A percentile compares a stretch with the other conserved stretches of the same genome.
phyloP scores from a whole-genome alignment of 2,113 vertebrate species.

The Podilymbus podiceps region DNA sequence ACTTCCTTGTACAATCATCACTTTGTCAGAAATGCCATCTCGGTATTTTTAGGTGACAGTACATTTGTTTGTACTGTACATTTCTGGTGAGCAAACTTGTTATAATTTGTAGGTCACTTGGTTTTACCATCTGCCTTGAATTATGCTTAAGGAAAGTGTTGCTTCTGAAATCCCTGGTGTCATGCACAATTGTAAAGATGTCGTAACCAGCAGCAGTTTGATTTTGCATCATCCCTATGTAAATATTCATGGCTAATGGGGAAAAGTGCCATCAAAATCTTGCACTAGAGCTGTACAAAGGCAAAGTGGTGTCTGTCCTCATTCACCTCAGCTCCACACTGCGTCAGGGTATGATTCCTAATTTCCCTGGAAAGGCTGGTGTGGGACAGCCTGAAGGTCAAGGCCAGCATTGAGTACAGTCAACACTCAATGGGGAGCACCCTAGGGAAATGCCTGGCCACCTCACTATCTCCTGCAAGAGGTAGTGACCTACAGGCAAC shows the following conservation, averaged over 20 bases:
- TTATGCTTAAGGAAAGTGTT: background rate
- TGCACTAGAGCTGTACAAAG: background rate
- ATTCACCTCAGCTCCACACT: background rate
- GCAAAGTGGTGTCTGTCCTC: background rate
- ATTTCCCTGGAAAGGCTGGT: background rate
- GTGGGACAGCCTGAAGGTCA: background rate
- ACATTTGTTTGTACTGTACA: background rate
- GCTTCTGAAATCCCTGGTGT: background rate
- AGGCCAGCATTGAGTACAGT: accelerated
- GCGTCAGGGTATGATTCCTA: background rate
- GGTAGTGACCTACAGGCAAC: accelerated
- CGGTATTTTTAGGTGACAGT: background rate
- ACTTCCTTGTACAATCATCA: background rate
- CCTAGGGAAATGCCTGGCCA: background rate
- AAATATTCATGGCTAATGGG: background rate
- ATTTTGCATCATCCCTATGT: background rate
- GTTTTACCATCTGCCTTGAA: constrained; percentile 50
- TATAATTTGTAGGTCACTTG: constrained; percentile 21
- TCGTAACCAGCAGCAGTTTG: background rate
- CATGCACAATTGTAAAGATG: background rate
- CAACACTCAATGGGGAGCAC: accelerated
- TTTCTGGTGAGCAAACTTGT: constrained; percentile 3
- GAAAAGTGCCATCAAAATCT: background rate
- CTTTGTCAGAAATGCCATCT: constrained; percentile 9
- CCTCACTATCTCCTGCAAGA: background rate